Conservation (phyloP, 2,113 vertebrate species). For the Misgurnus anguillicaudatus region DNA sequence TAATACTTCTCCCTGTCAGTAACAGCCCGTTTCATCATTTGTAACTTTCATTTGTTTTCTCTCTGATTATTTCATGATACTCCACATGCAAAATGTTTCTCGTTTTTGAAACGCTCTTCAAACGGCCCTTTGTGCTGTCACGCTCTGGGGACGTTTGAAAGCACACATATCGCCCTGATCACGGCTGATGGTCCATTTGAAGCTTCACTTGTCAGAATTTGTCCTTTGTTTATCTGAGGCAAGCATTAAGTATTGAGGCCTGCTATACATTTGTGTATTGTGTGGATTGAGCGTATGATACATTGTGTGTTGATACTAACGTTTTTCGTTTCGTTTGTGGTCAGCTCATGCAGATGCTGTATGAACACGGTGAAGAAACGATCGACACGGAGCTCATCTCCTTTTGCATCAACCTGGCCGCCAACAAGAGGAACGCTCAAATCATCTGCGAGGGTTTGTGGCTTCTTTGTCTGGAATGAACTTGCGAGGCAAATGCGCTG, state of each 20-base stretch:
- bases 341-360: conserved; percentile 93
- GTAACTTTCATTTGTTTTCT: neutral
- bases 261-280: neutral
- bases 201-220: neutral
- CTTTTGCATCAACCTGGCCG: conserved; percentile 95
- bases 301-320: neutral
- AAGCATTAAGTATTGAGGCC: too few relatives aligned
- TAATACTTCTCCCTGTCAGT: conserved; percentile 20
- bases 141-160: too few relatives aligned
- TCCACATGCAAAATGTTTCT: neutral
- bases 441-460: conserved; percentile 90
- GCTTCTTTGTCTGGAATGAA: neutral
- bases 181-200: too few relatives aligned
- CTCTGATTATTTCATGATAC: neutral
- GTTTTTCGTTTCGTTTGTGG: conserved; percentile 54
- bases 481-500: neutral
- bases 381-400: conserved; percentile 91
- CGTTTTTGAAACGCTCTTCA: neutral
- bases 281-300: neutral
- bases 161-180: too few relatives aligned
- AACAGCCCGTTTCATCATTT: neutral
- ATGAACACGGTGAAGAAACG: conserved; percentile 82
- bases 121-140: neutral
- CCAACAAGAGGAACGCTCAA: conserved; percentile 93
- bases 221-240: neutral